Percentiles rank a stretch among this genome's conserved stretches.
Evolutionary conservation across 2,797 vertebrate species (phyloP).

Genomic region (Threskiornis aethiopicus): DNA sequence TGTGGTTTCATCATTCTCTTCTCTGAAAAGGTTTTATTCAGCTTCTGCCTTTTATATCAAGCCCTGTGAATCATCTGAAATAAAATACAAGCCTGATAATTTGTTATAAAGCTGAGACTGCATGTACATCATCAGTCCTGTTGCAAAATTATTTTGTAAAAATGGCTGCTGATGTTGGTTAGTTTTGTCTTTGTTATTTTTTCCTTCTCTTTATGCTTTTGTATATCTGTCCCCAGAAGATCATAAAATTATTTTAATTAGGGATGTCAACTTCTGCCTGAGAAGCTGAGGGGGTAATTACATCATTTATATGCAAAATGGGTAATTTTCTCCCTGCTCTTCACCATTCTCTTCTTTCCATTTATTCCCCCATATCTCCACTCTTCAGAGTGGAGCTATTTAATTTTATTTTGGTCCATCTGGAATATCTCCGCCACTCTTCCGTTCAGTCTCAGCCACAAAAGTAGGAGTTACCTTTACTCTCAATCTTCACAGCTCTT

Average conservation of each 20-base stretch:
- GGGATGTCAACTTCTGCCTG: conserved; percentile 69
- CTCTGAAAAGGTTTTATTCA: conserved; percentile 39
- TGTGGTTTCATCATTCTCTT: conserved; percentile 24
- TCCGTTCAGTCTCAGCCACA: not conserved
- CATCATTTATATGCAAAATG: conserved; percentile 73
- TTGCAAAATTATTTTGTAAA: conserved; percentile 52
- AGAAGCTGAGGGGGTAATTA: conserved; percentile 74
- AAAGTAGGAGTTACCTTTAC: conserved; percentile 13
- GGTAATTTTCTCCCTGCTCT: conserved; percentile 63
- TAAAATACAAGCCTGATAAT: conserved; percentile 28
- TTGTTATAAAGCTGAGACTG: conserved; percentile 51
- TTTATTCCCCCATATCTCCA: conserved; percentile 55
- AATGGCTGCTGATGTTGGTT: conserved; percentile 19
- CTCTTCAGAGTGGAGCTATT: conserved; percentile 55
- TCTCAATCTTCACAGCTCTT: not conserved
- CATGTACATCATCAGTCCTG: conserved; percentile 32
- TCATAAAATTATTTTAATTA: conserved; percentile 77
- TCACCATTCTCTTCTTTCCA: conserved; percentile 60
- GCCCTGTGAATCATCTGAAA: conserved; percentile 9
- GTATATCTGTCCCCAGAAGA: conserved; percentile 60
- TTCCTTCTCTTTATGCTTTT: conserved; percentile 54
- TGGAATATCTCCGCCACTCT: conserved; percentile 41
- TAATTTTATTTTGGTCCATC: conserved; percentile 58
- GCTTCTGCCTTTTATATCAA: conserved; percentile 51
- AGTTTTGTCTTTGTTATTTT: conserved; percentile 50